Percentiles rank a stretch among this genome's conserved stretches.
phyloP scores from a whole-genome alignment of 2,888 invertebrate genomes.

The Amblyteles armatorius region DNA sequence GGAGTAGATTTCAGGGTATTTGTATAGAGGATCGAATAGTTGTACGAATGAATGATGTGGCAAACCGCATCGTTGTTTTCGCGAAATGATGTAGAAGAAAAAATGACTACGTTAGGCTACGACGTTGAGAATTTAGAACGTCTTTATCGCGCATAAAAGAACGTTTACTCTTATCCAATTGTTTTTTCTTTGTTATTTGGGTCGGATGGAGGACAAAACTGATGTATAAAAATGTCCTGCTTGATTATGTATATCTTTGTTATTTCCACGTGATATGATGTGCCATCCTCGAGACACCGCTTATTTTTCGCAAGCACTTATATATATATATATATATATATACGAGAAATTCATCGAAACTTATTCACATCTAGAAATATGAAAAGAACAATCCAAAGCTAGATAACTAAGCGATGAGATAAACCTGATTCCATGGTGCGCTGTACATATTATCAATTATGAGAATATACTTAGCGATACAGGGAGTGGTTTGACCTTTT shows the following conservation, averaged over 20 bases:
- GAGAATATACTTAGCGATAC: constrained; percentile 62
- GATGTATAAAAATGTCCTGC: constrained; percentile 19
- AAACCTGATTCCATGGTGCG: constrained; percentile 64
- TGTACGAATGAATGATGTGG: constrained; percentile 72
- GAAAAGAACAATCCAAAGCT: constrained; percentile 60
- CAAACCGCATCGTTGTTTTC: constrained; percentile 28
- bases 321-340: constrained; percentile 30
- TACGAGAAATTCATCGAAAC: constrained; percentile 52
- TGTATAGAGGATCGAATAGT: constrained; percentile 77
- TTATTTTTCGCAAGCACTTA: constrained; percentile 58
- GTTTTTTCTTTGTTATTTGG: neutral
- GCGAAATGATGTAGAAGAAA: constrained; percentile 18
- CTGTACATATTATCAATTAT: constrained; percentile 58
- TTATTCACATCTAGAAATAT: constrained; percentile 52
- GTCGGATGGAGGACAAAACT: neutral
- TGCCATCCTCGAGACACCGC: constrained; percentile 62
- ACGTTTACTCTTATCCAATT: neutral
- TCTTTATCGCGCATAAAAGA: neutral
- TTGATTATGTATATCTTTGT: constrained; percentile 28
- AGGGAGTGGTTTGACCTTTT: constrained; percentile 62
- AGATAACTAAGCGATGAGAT: constrained; percentile 36
- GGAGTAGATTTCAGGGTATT: constrained; percentile 78
- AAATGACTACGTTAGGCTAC: constrained; percentile 6
- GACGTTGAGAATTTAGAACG: neutral
- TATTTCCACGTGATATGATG: constrained; percentile 56